A percentile compares a stretch with the other conserved stretches of the same genome.
Conservation (phyloP, 2,113 vertebrate species). For the Phylloscopus whistleri region DNA sequence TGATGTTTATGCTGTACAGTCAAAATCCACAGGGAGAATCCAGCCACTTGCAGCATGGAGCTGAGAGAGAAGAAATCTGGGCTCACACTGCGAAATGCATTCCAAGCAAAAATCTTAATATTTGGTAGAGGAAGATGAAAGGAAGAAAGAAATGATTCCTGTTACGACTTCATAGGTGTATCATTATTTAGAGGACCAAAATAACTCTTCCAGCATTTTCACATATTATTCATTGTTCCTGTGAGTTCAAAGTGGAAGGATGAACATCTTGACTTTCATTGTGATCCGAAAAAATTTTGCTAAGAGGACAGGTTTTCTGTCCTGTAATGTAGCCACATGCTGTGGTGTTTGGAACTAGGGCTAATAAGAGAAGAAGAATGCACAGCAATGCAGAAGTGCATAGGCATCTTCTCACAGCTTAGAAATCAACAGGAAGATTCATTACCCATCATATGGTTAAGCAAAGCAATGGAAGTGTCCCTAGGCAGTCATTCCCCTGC, state of each 20-base stretch:
- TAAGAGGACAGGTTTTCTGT: not conserved
- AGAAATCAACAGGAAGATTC: not conserved
- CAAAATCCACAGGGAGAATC: slow-evolving; percentile 54
- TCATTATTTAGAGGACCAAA: not conserved
- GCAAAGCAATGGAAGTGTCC: not conserved
- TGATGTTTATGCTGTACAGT: slow-evolving; percentile 71
- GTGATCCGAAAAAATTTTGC: not conserved
- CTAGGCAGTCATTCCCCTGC: not conserved
- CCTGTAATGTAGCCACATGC: fast-evolving
- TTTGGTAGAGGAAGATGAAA: slow-evolving; percentile 41
- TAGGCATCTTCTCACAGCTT: not conserved
- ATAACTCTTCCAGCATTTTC: not conserved
- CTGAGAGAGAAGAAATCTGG: slow-evolving; percentile 51
- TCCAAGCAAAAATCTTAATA: slow-evolving; percentile 28
- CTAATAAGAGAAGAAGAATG: not conserved
- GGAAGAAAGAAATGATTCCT: not conserved
- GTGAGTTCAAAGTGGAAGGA: not conserved
- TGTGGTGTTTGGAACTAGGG: not conserved
- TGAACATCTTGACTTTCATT: not conserved
- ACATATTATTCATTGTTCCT: not conserved
- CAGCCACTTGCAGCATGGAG: slow-evolving; percentile 35
- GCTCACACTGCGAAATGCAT: slow-evolving; percentile 9
- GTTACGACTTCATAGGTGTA: not conserved
- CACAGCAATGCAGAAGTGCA: not conserved
- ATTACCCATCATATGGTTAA: not conserved